Base-by-base conservation (phyloP, 23 tunicate genomes). In the Styela clava region DNA sequence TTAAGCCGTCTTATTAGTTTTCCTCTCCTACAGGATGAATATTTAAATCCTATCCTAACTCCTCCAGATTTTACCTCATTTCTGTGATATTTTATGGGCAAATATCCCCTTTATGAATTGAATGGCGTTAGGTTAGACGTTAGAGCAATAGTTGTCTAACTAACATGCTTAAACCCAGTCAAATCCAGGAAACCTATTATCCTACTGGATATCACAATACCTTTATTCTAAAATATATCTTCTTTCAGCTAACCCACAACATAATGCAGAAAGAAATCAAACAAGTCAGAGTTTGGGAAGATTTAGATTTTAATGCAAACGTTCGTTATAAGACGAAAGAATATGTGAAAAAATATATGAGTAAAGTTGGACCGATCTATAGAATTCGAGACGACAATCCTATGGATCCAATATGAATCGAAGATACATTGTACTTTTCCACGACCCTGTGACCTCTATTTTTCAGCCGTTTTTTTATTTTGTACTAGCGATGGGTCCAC, bases 231-330 rank as follows among this genome's bases (percentile, higher is more conserved):
- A 27, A 18, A 23, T 67, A 67, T 67, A 67, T 67, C 36, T 24
- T 0, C 9, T 84, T 74, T 3, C 64, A 91, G 97, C 67, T 91
- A 30, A 91, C 97, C 20, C 84, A 91, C 82, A 83, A 79, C 67
- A 67, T 91, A 36, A 69, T 91, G 83, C 72, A 67, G 88, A 91
- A 91, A 74, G 97, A 91, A 74, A 82, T 91, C 16, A 86, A 86
- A 61, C 91, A 91, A 79, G 97, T 91, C 22, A 87, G 78, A 65
- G 97, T 91, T 16, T 86, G 87, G 91, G 97, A 91, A 52, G 97
- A 91, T 44, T 63, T 91, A 2, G 97, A 91, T 62, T 83, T 81
- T 74, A 91, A 91, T 62, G 88, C 91, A 12, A 91, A 91, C 82
- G 97, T 91, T 7, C 79, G 79, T 33, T 88, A 91, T 67, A 91